These are phyloP conservation scores for Crematogaster levior DNA, from an alignment of 2,888 invertebrate genomes.

Conservation along the genomic window DNA sequence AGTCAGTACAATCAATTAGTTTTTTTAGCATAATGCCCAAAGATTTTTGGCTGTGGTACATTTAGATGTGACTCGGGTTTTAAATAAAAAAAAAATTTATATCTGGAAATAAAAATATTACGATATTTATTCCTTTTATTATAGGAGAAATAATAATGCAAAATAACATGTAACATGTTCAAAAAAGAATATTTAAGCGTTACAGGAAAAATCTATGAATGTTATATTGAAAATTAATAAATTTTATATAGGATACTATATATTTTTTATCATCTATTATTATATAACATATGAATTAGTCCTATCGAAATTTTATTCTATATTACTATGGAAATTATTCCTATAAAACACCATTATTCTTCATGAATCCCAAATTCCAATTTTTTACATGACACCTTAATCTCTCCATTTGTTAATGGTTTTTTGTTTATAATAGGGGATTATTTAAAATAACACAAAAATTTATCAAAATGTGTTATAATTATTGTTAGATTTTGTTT, in stretches of 20 bases:
- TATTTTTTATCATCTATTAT: constrained; percentile 1
- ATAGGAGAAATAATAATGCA: not conserved
- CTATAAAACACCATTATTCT: constrained; percentile 6
- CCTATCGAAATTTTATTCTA: not conserved
- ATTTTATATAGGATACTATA: not conserved
- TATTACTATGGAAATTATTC: not conserved
- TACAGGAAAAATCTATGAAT: not conserved
- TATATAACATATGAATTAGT: not conserved
- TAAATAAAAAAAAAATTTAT: no score
- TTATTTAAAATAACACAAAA: not conserved
- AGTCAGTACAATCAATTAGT: no score
- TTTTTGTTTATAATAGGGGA: not conserved
- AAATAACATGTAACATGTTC: not conserved
- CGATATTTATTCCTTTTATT: not conserved
- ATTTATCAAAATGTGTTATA: not conserved
- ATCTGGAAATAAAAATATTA: not conserved
- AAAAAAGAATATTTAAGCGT: not conserved
- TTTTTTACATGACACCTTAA: not conserved
- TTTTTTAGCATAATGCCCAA: no score
- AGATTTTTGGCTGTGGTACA: no score
- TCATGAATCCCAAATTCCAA: not conserved
- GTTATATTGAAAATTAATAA: not conserved
- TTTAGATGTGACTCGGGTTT: no score
- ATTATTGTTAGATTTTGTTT: not conserved
- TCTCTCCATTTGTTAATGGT: not conserved